Evolutionary conservation across 2,113 vertebrate genomes (phyloP).

Genomic region (Poeciliopsis retropinna): DNA sequence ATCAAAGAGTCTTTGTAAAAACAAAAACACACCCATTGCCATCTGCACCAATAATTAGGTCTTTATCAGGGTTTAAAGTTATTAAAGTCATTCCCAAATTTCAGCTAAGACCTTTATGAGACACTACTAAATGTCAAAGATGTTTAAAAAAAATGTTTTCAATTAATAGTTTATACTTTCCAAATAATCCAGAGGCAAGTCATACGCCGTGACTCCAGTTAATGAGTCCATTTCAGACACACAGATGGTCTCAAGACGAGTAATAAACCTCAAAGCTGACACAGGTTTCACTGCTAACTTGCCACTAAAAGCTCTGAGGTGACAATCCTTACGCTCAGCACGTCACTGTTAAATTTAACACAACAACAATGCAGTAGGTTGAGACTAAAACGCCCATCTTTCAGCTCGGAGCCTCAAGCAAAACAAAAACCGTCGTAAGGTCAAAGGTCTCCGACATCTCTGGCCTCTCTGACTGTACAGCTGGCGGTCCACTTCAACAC

Average conservation of each 20-base stretch:
- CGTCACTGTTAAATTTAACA: neutral
- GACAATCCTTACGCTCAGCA: neutral
- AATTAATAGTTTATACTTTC: too few species aligned
- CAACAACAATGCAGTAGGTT: neutral
- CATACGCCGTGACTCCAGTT: too few species aligned
- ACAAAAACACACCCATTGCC: too few species aligned
- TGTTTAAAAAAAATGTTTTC: too few species aligned
- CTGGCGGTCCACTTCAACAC: constrained; percentile 17
- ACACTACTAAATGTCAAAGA: too few species aligned
- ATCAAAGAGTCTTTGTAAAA: too few species aligned
- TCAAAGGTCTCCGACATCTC: constrained; percentile 26
- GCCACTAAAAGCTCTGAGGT: neutral
- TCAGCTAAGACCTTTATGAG: too few species aligned
- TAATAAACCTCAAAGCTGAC: neutral
- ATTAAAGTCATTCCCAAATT: too few species aligned
- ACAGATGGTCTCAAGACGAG: neutral
- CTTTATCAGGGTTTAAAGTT: too few species aligned
- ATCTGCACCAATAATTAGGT: too few species aligned
- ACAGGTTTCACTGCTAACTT: neutral
- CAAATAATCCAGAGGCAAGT: too few species aligned
- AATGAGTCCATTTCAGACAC: too few species aligned
- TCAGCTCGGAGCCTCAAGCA: neutral
- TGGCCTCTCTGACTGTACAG: constrained; percentile 29
- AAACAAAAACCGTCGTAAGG: constrained; percentile 10
- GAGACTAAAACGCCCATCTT: neutral